Base-by-base conservation (phyloP, 1,140 invertebrate species). In the Helicoverpa zea region DNA sequence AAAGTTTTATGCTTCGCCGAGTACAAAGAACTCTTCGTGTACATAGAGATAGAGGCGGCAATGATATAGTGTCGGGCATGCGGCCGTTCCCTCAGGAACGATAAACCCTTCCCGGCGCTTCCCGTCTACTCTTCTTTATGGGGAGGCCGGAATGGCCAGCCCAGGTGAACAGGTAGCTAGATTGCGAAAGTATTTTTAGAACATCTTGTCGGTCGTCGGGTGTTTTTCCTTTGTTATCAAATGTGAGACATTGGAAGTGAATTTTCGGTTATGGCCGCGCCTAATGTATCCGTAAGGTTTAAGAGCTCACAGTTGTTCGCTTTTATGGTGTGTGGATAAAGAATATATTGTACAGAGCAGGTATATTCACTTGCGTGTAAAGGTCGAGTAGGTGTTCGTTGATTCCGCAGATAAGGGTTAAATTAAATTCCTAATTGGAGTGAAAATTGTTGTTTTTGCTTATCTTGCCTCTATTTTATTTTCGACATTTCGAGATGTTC, bases 101-200 rank as follows among this genome's bases (percentile, higher is more conserved):
- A 94, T 94, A 94, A 94, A 94, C 92, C 92, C 92, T 93, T 90
- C 92, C 91, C 86, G 87, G 83, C 89, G 90, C 91, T 92, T 92
- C 91, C 93, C 90, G 89, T 92, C 92, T 91, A 92, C 91, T 94
- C 92, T 94, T 93, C 93, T 94, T 94, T 94, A 94, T 94, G 92
- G 92, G 89, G 88, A 94, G 92, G 91, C 89, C 89, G 90, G 92
- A 92, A 93, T 90, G 91, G 92, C 89, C 91, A 91, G 90, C 88
- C 87, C 92, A 94, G 91, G 91, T 94, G 93, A 94, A 89, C 92
- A 93, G 92, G 92, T 92, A 93, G 89, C 87, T 92, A 93, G 89
- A 94, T 93, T 94, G 91, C 89, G 90, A 93, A 92, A 91, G 91
- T 94, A 94, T 94, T 94, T 94, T 94, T 91, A 92, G 90, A 94